Evolutionary conservation across 2,113 vertebrate genomes (phyloP).

Genomic region (Amblyornis subalaris): DNA sequence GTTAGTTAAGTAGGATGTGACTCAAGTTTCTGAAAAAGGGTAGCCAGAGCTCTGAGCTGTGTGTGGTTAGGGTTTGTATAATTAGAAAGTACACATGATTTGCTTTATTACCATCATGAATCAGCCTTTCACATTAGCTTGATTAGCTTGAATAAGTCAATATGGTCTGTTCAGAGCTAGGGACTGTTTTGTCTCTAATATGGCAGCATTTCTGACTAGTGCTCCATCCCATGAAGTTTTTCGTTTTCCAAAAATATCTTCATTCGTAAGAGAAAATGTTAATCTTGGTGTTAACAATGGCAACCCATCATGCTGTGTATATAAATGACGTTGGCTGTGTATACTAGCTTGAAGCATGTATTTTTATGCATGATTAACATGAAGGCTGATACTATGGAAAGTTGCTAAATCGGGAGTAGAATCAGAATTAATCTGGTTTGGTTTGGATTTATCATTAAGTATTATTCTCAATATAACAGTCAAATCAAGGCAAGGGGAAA

Average conservation of each 20-base stretch:
- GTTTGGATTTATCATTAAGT: not conserved
- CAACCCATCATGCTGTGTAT: not conserved
- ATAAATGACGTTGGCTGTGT: not conserved
- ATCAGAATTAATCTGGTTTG: not conserved
- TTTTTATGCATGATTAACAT: not conserved
- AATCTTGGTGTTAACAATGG: not conserved
- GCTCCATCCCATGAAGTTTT: not conserved
- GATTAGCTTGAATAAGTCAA: not conserved
- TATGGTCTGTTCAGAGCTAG: not conserved
- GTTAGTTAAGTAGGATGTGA: not conserved
- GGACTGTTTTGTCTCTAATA: not conserved
- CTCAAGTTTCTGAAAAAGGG: not conserved
- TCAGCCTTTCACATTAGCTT: not conserved
- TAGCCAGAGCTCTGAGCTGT: not conserved
- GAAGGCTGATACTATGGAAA: not conserved
- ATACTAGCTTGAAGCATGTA: not conserved
- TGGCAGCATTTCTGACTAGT: not conserved
- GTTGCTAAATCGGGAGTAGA: not conserved
- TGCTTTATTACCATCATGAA: not conserved
- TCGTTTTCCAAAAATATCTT: conserved; percentile 11
- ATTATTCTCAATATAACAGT: not conserved
- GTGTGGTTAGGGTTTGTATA: not conserved
- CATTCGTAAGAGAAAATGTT: not conserved
- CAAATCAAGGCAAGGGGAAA: not conserved
- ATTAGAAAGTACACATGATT: not conserved